Evolutionary conservation across 2,113 vertebrate species (phyloP).

Genomic region (Thinocorus orbignyianus): DNA sequence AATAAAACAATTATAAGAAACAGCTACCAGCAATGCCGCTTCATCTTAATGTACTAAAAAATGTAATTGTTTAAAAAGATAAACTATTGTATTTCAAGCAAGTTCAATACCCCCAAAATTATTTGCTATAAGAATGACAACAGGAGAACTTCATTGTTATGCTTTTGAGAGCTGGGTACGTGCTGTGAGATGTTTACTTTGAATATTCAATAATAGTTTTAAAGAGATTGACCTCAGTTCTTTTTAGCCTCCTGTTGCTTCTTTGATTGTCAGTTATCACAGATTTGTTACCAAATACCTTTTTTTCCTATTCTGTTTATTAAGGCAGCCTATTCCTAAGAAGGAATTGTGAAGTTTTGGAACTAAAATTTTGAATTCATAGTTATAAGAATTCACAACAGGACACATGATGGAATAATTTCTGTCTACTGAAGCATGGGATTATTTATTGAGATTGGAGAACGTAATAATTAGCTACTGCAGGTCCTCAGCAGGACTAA

Average conservation of each 20-base stretch:
- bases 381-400: not conserved
- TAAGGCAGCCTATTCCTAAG: not conserved
- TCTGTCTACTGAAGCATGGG: not conserved
- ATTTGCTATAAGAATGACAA: not conserved
- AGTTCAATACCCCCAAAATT: not conserved
- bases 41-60: not conserved
- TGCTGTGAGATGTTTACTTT: not conserved
- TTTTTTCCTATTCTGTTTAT: not conserved
- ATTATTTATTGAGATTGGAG: not conserved
- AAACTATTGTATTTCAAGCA: not conserved
- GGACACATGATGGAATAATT: not conserved
- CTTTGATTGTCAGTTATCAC: not conserved
- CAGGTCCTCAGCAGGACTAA: not conserved
- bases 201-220: not conserved
- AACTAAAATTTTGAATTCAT: not conserved
- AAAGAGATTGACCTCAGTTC: not conserved
- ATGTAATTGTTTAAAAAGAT: not conserved
- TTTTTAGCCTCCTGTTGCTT: not conserved
- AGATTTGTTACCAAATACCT: not conserved
- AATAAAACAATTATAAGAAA: not conserved
- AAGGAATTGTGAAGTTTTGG: not conserved
- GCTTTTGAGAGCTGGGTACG: not conserved
- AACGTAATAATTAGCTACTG: not conserved
- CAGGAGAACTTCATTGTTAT: not conserved
- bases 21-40: accelerated